Evolutionary conservation across 2,888 invertebrate genomes (phyloP), one percentile per base, ranked within the genome.

Genomic region (Melangyna quadrimaculata): DNA sequence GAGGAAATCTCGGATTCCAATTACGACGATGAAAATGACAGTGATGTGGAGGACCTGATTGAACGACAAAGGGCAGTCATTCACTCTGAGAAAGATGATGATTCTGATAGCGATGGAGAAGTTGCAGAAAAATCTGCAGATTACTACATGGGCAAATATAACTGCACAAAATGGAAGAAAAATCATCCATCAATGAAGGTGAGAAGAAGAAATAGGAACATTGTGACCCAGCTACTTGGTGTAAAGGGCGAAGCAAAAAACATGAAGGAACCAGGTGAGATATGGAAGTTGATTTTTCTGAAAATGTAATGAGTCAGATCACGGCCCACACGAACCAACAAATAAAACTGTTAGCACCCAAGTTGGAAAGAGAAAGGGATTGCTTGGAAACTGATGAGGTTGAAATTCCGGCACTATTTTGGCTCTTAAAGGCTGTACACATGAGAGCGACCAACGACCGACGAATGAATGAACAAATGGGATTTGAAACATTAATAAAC

Each of bases 31-130:
- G 45, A 17, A n/a, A n/a, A n/a, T n/a, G n/a, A n/a, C n/a, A n/a
- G n/a, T n/a, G n/a, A n/a, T n/a, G n/a, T n/a, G n/a, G 45, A 45
- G 45, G 45, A 45, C 45, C 45, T 45, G 45, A 24, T 40, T 61
- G 40, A 61, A 61, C 19, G 12, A 24, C 61, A 24, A 2, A 14
- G 40, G 61, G 4, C 40, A 24, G 61, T 22, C 19, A 61, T 61
- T 14, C 40, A 43, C 61, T 40, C 40, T 61, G 24, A 24, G 3
- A 40, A 40, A 22, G 40, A 61, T 40, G 43, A 61, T 40, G 61
- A 61, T 61, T 61, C 61, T 61, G 61, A 43, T 61, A 61, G 61
- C 61, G 61, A 14, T 40, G 9, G 19, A 61, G 45, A 17, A 45
- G 12, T 45, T 4, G 45, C 45, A 45, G 45, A 29, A 29, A 29